Conservation (phyloP, 2,113 vertebrate species). For the Prunella himalayana region DNA sequence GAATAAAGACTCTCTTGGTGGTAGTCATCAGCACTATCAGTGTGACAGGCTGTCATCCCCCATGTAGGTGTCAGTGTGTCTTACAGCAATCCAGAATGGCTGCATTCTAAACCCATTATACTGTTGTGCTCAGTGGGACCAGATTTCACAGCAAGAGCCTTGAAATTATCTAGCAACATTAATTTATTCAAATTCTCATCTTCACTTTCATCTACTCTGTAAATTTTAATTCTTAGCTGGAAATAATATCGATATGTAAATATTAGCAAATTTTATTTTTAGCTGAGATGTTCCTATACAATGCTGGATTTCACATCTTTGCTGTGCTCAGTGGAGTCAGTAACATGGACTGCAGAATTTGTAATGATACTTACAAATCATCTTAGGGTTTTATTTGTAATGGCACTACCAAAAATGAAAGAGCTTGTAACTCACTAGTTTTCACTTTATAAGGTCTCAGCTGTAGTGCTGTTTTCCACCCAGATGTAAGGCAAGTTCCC, state of each 20-base stretch:
- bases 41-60: not conserved
- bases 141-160: slow-evolving; percentile 17
- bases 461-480: not conserved
- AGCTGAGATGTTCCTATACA: not conserved
- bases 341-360: not conserved
- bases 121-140: not conserved
- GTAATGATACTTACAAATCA: not conserved
- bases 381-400: not conserved
- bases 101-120: not conserved
- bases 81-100: not conserved
- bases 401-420: not conserved
- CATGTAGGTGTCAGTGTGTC: not conserved
- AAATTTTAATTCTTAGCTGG: not conserved
- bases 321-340: not conserved
- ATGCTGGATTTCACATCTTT: not conserved
- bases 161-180: not conserved
- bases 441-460: not conserved
- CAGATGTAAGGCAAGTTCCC: too few relatives aligned
- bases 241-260: not conserved
- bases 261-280: not conserved
- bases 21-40: not conserved
- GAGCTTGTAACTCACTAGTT: not conserved
- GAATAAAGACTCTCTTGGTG: not conserved
- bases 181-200: slow-evolving; percentile 3
- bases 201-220: not conserved